Conservation (phyloP, 1,140 invertebrate species). For the Campodea augens region DNA sequence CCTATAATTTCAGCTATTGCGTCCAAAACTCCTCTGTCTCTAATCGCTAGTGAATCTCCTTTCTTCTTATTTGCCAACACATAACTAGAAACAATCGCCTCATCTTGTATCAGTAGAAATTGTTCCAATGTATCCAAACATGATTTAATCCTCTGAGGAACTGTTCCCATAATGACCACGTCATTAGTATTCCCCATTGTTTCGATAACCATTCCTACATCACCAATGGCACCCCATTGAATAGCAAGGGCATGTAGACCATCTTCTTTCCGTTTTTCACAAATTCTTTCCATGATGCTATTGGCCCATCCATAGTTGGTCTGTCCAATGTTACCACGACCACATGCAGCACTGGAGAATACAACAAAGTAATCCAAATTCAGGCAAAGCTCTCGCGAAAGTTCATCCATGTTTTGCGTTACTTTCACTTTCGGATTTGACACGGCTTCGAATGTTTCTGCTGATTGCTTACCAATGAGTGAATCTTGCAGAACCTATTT, state of each 20-base stretch:
- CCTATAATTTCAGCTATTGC: no score
- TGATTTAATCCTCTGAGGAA: conserved; percentile 33
- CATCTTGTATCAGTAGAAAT: conserved; percentile 28
- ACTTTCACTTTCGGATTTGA: conserved; percentile 27
- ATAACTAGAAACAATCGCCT: conserved; percentile 30
- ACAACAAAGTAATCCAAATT: conserved; percentile 18
- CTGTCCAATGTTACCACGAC: conserved; percentile 32
- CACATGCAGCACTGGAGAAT: conserved; percentile 32
- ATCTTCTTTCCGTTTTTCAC: conserved; percentile 26
- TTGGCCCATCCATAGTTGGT: conserved; percentile 34
- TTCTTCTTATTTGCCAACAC: no score
- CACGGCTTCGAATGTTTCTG: conserved; percentile 26
- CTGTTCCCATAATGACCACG: conserved; percentile 29
- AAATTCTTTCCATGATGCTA: conserved; percentile 32
- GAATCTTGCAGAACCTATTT: conserved; percentile 19
- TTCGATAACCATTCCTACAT: conserved; percentile 33
- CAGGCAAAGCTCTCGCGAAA: not conserved
- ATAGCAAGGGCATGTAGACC: conserved; percentile 29
- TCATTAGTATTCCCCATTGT: conserved; percentile 33
- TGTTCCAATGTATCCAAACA: conserved; percentile 30
- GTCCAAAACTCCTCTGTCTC: no score
- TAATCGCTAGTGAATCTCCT: no score
- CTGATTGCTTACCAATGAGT: conserved; percentile 28
- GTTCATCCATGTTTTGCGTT: conserved; percentile 1
- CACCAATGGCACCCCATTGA: conserved; percentile 36